Evolutionary conservation across 2,888 invertebrate species (phyloP), one percentile per base, ranked within the genome.

Genomic region (Tetramorium bicarinatum): DNA sequence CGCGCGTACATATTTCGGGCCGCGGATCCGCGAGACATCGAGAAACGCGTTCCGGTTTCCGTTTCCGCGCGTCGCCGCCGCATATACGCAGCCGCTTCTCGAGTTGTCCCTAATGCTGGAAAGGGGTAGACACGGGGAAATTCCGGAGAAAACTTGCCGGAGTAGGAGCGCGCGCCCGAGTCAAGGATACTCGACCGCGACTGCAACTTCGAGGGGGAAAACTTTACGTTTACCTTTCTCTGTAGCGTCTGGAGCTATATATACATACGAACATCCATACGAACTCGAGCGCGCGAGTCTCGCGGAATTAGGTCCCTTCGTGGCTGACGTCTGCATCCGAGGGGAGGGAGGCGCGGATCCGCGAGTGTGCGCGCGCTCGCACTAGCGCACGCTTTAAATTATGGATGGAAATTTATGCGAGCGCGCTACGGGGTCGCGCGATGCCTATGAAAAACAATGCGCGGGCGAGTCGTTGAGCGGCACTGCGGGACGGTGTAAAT

Each of bases 221-320:
- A 80, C 79, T 80, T 80, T 72, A 38, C 79, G 47, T 80, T 80
- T 80, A 71, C 79, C 79, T 80, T 80, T 80, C 38, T 56, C 25
- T 38, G 56, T 69, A 71, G 59, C 59, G 72, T 79, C 56, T 71
- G 59, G 47, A 21, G 38, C 47, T 59, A 25, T 67, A 56, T 34
- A 34, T 34, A 34, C 29, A 34, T 38, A 29, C 9, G 25, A 18
- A 44, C 56, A 56, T 34, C 44, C 7, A 34, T 41, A 25, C 59
- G 38, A 49, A 59, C 56, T 56, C 49, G n/a, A n/a, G 49, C 34
- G 34, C 75, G 67, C 41, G 67, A 67, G 54, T 66, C 71, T 25
- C 79, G 72, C 56, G 47, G 71, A 79, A 79, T 79, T 79, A 69
- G 71, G 56, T 79, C 79, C 56, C 79, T 47, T 18, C 44, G 25